Base-by-base conservation (phyloP, 2,888 invertebrate genomes). In the Papilio protenor region DNA sequence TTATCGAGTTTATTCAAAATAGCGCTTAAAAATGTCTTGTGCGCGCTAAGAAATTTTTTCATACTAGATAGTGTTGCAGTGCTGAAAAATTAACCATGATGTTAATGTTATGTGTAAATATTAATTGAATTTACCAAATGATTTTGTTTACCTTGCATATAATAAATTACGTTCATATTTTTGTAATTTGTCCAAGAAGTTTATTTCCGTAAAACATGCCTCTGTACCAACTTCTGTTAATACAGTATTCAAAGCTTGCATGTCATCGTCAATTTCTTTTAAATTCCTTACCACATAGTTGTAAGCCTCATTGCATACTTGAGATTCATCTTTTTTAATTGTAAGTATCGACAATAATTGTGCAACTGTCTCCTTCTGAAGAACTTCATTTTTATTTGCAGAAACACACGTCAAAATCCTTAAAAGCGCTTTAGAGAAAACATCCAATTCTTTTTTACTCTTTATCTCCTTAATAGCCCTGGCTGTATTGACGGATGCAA, bases 11-110 rank as follows among this genome's bases (percentile, higher is more conserved):
- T 91, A n/a, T 90, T 87, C 81, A 95, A 96, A 75, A 97, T 84
- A 5, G 86, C 81, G 27, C 89, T 90, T 12, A 97, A 85, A 82
- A 96, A 95, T 0, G 84, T 81, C 85, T 96, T 96, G 80, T 95
- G 95, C 0, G 83, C 84, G 18, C 90, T 92, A 52, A 97, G 86
- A 84, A 96, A 94, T 14, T 89, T 85, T 77, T 91, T 92, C 77
- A 97, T 87, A 82, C 95, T 94, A 47, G 88, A 84, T 40, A 97
- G 87, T 33, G 95, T 95, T 83, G 96, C 96, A 14, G 91, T 86
- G 82, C 95, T 95, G 82, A 84, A 85, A 90, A 85, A 90, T 80
- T 80, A 52, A 61, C 33, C 72, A 75, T 49, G 23, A 75, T 49
- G 23, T 69, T 79, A 27, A 49, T 40, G 6, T 40, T 40, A 40